phyloP scores from a whole-genome alignment of 2,797 vertebrate species.

The Apodemus agrarius region DNA sequence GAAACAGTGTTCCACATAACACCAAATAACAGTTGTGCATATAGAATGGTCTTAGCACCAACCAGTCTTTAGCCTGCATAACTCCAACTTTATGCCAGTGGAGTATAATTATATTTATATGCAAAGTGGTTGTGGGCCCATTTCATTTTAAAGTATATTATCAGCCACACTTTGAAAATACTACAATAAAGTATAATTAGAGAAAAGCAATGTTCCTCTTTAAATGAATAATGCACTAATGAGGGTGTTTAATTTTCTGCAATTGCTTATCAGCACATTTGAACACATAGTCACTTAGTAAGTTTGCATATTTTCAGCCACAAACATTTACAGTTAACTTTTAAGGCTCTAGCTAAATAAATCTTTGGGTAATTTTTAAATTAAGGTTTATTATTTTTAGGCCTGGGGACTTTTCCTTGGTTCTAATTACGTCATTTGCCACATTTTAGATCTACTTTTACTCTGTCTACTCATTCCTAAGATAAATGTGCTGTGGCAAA shows the following conservation, averaged over 20 bases:
- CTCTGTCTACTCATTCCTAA: neutral
- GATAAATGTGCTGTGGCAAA: neutral
- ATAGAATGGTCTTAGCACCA: neutral
- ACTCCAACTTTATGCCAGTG: slow-evolving; percentile 14
- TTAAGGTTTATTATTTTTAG: slow-evolving; percentile 15
- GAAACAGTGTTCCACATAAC: neutral
- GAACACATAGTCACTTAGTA: neutral
- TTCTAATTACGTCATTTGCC: neutral
- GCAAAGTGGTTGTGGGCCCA: neutral
- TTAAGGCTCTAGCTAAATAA: neutral
- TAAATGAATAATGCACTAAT: slow-evolving; percentile 34
- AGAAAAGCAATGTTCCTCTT: neutral
- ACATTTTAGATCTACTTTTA: neutral
- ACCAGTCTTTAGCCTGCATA: neutral
- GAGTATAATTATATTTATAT: neutral
- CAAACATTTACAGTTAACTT: slow-evolving; percentile 4
- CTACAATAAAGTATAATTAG: slow-evolving; percentile 19
- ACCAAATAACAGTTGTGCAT: neutral
- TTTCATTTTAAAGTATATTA: slow-evolving; percentile 39
- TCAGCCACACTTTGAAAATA: slow-evolving; percentile 33
- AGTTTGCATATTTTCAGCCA: slow-evolving; percentile 20
- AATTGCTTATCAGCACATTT: neutral
- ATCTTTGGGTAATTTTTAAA: slow-evolving; percentile 5
- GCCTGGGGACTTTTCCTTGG: neutral
- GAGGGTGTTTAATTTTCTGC: slow-evolving; percentile 10